Percentiles rank a stretch among this genome's conserved stretches.
Evolutionary conservation across 2,888 invertebrate species (phyloP).

Genomic region (Drosophila anceps): DNA sequence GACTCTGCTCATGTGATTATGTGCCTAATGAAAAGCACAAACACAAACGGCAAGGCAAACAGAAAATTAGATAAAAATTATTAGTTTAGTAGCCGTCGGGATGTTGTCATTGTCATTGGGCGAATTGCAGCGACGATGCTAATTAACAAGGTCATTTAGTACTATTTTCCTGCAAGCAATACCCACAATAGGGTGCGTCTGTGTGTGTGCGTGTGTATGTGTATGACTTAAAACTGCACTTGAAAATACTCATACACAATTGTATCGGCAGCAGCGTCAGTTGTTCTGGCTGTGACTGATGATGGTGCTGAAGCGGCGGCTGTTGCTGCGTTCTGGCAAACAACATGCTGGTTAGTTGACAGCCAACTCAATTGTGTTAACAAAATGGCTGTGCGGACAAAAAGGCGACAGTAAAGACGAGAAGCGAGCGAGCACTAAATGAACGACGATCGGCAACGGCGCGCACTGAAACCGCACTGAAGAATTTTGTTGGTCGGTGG

Average conservation of each 20-base stretch:
- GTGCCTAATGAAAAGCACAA: slow-evolving; percentile 36
- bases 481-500: slow-evolving; percentile 60
- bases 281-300: slow-evolving; percentile 44
- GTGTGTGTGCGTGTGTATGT: background rate
- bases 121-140: slow-evolving; percentile 35
- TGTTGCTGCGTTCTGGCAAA: slow-evolving; percentile 73
- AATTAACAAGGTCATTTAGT: slow-evolving; percentile 55
- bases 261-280: slow-evolving; percentile 59
- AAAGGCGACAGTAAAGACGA: slow-evolving; percentile 26
- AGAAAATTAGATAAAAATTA: slow-evolving; percentile 49
- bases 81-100: slow-evolving; percentile 26
- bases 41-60: slow-evolving; percentile 17
- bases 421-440: slow-evolving; percentile 61
- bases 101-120: slow-evolving; percentile 46
- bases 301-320: slow-evolving; percentile 50
- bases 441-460: slow-evolving; percentile 68
- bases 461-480: slow-evolving; percentile 78
- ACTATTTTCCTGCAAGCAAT: slow-evolving; percentile 13
- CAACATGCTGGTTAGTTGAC: slow-evolving; percentile 68
- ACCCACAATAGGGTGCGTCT: background rate
- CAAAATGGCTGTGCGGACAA: slow-evolving; percentile 54
- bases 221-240: slow-evolving; percentile 43
- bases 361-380: slow-evolving; percentile 52
- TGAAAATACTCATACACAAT: slow-evolving; percentile 65
- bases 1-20: slow-evolving; percentile 41